Conservation (phyloP, 64 coral and sea anemone species). For the Acropora tenuis region DNA sequence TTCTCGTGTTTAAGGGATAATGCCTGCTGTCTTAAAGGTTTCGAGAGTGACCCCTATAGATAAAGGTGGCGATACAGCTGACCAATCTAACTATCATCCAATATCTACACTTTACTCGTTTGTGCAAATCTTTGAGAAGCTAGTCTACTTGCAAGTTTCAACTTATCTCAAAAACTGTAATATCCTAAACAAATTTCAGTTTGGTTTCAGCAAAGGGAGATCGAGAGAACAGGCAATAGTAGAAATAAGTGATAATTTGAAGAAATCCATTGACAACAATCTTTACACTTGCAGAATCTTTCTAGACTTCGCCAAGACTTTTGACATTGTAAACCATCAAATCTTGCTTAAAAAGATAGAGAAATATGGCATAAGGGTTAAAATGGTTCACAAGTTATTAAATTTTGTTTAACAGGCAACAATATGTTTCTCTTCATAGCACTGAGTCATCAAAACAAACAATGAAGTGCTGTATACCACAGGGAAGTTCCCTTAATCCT, state of each 20-base stretch:
- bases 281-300: not conserved
- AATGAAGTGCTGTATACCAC: conserved; percentile 32
- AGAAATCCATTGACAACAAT: conserved; percentile 45
- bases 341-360: conserved; percentile 39
- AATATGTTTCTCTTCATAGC: conserved; percentile 15
- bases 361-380: conserved; percentile 43
- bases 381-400: conserved; percentile 44
- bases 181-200: not conserved
- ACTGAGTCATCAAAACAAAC: not conserved
- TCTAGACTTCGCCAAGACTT: no score
- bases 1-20: not conserved
- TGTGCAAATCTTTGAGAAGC: conserved; percentile 57
- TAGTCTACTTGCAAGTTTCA: conserved; percentile 39
- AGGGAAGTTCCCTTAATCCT: conserved; percentile 33
- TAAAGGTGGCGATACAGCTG: not conserved
- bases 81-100: conserved; percentile 31
- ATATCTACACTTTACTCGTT: conserved; percentile 54
- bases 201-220: conserved; percentile 31
- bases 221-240: conserved; percentile 44
- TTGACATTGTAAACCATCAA: conserved; percentile 13
- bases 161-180: conserved; percentile 26
- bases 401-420: conserved; percentile 15
- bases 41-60: conserved; percentile 12
- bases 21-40: not conserved
- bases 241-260: conserved; percentile 40